Evolutionary conservation across 2,797 vertebrate species (phyloP).

Genomic region (Eutrigla gurnardus): DNA sequence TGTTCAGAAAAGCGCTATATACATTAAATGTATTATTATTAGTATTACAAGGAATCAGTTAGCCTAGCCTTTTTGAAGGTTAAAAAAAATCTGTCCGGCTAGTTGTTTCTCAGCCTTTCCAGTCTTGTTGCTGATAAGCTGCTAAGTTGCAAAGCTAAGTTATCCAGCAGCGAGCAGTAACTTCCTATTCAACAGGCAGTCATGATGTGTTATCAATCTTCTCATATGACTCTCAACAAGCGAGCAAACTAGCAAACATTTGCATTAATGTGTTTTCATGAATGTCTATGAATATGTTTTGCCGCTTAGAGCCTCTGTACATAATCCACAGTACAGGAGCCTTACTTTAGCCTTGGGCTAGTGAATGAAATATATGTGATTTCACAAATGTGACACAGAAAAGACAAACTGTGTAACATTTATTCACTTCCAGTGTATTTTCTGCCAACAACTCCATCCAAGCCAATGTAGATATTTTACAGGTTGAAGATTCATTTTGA

Average conservation of each 20-base stretch:
- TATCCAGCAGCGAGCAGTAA: not conserved
- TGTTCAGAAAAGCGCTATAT: too few relatives aligned
- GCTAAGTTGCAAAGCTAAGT: not conserved
- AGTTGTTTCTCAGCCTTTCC: not conserved
- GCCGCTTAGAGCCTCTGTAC: not conserved
- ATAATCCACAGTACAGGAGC: not conserved
- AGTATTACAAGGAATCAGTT: not conserved
- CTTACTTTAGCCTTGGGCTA: not conserved
- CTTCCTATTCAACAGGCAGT: not conserved
- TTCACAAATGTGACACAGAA: slow-evolving; percentile 4
- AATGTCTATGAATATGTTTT: not conserved
- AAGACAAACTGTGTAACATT: slow-evolving; percentile 20
- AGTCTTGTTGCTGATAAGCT: not conserved
- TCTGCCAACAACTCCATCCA: slow-evolving; percentile 1
- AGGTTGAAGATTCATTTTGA: slow-evolving; percentile 40
- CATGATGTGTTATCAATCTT: not conserved
- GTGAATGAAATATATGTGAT: not conserved
- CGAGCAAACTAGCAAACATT: not conserved
- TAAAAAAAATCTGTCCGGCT: not conserved
- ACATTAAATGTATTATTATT: too few relatives aligned
- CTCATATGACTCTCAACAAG: not conserved
- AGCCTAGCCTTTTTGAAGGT: not conserved
- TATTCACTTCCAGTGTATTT: slow-evolving; percentile 21
- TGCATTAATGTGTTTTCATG: not conserved
- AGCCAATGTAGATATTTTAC: slow-evolving; percentile 6